Percentiles rank a stretch among this genome's conserved stretches.
Evolutionary conservation across 2,888 invertebrate species (phyloP).

Genomic region (Diplolepis rosae): DNA sequence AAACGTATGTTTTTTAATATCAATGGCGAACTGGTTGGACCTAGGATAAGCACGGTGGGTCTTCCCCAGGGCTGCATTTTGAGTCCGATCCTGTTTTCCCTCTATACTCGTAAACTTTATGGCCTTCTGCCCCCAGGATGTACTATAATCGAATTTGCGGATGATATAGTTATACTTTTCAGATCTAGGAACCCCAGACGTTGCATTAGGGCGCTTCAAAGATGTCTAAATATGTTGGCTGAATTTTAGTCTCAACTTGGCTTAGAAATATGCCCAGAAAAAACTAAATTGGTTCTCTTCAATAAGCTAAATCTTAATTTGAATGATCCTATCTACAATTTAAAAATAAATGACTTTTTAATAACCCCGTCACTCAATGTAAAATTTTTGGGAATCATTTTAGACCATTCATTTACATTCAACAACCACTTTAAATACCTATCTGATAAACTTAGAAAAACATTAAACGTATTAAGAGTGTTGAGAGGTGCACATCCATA

Average conservation of each 20-base stretch:
- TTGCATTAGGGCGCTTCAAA: neutral
- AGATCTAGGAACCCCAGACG: neutral
- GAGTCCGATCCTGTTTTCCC: neutral
- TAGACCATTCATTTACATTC: neutral
- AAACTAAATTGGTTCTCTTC: neutral
- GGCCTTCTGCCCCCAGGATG: neutral
- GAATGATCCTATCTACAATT: neutral
- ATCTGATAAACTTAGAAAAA: neutral
- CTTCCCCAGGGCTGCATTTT: neutral
- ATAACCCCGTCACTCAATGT: no score
- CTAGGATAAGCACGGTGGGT: neutral
- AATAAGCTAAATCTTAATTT: neutral
- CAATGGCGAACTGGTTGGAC: no score
- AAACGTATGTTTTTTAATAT: neutral
- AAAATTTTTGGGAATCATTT: no score
- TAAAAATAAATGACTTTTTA: neutral
- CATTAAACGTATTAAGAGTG: slow-evolving; percentile 31
- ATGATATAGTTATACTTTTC: neutral
- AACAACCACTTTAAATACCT: neutral
- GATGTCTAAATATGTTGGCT: neutral
- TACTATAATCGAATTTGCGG: neutral
- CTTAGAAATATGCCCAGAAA: neutral
- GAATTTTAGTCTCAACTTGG: neutral
- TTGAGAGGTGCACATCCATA: slow-evolving; percentile 33
- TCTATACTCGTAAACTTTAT: neutral